Evolutionary conservation across 1,140 invertebrate species (phyloP), one percentile per base, ranked within the genome.

Genomic region (Temnothorax nylanderi): DNA sequence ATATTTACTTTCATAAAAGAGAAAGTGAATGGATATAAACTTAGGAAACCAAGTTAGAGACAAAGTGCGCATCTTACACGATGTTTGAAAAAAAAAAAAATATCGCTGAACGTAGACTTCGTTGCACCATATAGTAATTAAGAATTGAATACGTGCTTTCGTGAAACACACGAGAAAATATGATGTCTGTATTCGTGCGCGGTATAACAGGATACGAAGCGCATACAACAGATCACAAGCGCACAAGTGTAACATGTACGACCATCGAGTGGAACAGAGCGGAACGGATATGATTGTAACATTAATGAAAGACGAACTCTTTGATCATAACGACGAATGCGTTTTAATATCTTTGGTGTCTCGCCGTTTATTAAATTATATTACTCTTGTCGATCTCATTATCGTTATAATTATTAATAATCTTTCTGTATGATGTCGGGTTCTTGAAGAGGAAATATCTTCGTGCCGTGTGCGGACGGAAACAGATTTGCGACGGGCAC

Each of bases 221-320:
- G 65, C 37, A 44, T 81, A 72, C 21, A 71, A 41, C 47, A 71
- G 78, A 81, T 81, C 78, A 37, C 64, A 44, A n/a, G 78, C 78
- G 49, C 65, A 81, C 78, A 81, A 81, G 78, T 81, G 49, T 81
- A 81, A 81, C 78, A 64, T 71, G 65, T 71, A 81, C 64, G 37
- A 56, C 10, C 78, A 81, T 81, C 65, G 65, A 81, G 78, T 81
- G 78, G 65, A 81, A 81, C 78, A 71, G 65, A 72, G 65, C 78
- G 65, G 78, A 81, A 81, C 78, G 37, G 10, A 37, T 69, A 71
- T 44, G 78, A 65, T 67, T 80, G 77, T 80, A 69, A 51, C 65
- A 56, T 26, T 71, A 71, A 81, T 51, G 44, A 80, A 80, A 58
- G 34, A 81, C 37, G 51, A 72, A 44, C 37, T 71, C 37, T 72